Percentiles rank a stretch among this genome's conserved stretches.
Evolutionary conservation across 1,140 invertebrate species (phyloP).

Genomic region (Monomorium pharaonis): DNA sequence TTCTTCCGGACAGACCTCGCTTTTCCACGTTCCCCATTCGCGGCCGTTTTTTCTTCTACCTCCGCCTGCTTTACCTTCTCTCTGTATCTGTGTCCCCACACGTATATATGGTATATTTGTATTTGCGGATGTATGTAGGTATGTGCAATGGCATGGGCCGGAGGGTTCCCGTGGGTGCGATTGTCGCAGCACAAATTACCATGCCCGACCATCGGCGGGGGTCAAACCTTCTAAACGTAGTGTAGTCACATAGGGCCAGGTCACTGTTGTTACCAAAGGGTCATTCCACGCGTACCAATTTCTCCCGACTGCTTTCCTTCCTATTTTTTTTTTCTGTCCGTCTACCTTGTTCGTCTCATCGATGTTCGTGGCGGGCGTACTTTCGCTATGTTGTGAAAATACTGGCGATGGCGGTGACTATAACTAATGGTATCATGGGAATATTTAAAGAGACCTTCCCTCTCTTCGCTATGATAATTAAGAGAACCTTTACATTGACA

Average conservation of each 20-base stretch:
- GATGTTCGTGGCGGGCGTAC: conserved; percentile 5
- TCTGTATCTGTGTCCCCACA: conserved; percentile 9
- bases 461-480: conserved; percentile 9
- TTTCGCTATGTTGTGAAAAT: neutral
- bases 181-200: conserved; percentile 75
- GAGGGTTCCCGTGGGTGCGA: conserved; percentile 71
- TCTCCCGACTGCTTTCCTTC: conserved; percentile 12
- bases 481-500: neutral
- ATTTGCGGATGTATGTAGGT: conserved; percentile 29
- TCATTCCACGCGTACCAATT: conserved; percentile 54
- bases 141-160: conserved; percentile 40
- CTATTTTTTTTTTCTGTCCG: neutral
- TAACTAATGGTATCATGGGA: conserved; percentile 13
- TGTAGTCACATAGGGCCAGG: conserved; percentile 29
- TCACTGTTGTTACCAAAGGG: conserved; percentile 43
- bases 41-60: neutral
- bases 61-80: neutral
- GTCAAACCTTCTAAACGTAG: conserved; percentile 56
- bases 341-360: neutral
- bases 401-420: neutral
- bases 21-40: neutral
- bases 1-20: neutral
- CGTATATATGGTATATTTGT: conserved; percentile 26
- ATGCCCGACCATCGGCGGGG: conserved; percentile 58
- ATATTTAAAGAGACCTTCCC: conserved; percentile 12